A percentile compares a stretch with the other conserved stretches of the same genome.
Evolutionary conservation across 2,797 vertebrate species (phyloP).

Genomic region (Sternotherus odoratus): DNA sequence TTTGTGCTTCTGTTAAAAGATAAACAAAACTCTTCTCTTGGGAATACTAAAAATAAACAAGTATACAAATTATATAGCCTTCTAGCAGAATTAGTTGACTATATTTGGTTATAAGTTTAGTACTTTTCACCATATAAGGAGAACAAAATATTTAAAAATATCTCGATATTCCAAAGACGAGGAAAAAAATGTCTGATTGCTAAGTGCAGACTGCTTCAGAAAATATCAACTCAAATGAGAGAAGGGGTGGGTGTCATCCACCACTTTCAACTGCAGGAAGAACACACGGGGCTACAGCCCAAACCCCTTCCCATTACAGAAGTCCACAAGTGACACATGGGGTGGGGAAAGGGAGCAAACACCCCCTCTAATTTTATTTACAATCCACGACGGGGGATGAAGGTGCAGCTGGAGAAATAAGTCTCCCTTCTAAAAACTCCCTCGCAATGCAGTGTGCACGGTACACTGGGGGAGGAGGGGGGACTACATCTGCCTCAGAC

Average conservation of each 20-base stretch:
- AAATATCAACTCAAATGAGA: fast-evolving
- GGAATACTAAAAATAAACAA: constrained; percentile 62
- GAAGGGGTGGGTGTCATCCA: fast-evolving
- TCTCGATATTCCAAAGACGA: neutral
- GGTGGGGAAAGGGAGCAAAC: neutral
- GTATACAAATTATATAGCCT: neutral
- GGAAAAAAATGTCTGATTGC: neutral
- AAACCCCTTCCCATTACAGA: neutral
- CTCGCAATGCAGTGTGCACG: neutral
- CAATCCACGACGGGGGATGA: neutral
- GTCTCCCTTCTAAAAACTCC: neutral
- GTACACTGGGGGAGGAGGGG: neutral
- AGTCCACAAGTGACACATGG: fast-evolving
- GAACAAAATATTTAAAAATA: neutral
- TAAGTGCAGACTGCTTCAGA: fast-evolving
- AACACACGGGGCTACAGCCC: neutral
- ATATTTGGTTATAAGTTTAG: constrained; percentile 38
- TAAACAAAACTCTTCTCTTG: neutral
- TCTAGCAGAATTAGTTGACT: constrained; percentile 16
- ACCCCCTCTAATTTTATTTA: neutral
- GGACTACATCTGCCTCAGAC: neutral
- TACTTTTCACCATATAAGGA: neutral
- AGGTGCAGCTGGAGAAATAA: neutral
- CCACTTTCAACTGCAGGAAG: fast-evolving
- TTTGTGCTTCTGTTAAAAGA: neutral